Conservation (phyloP, 2,113 vertebrate genomes). For the Dipodomys ordii region DNA sequence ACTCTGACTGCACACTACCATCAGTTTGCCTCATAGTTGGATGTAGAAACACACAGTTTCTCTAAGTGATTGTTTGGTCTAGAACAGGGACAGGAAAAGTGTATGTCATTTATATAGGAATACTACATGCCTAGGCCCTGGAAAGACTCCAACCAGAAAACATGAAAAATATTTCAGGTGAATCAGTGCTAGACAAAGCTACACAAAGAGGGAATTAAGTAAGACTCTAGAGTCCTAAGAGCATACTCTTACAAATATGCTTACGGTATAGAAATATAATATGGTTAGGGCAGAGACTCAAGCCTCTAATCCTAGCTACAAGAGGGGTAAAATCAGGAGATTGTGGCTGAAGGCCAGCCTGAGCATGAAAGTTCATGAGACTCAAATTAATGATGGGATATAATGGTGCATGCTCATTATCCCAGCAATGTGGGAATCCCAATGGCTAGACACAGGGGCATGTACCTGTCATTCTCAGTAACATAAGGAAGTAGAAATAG, state of each 20-base stretch:
- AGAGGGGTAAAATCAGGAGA: too few species aligned
- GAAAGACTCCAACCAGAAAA: background rate
- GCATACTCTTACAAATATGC: background rate
- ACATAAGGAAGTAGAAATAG: too few species aligned
- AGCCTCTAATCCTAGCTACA: too few species aligned
- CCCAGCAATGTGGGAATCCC: too few species aligned
- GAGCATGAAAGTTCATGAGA: too few species aligned
- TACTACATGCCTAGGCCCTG: background rate
- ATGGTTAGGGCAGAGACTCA: background rate
- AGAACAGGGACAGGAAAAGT: background rate
- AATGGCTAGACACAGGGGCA: too few species aligned
- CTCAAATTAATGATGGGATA: too few species aligned
- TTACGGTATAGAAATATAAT: background rate
- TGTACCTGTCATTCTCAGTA: too few species aligned
- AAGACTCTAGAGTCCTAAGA: background rate
- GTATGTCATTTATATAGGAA: background rate
- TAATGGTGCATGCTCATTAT: too few species aligned
- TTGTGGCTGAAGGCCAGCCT: too few species aligned
- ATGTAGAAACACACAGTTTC: background rate
- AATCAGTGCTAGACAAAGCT: background rate
- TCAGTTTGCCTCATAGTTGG: background rate
- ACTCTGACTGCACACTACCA: fast-evolving
- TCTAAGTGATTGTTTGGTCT: fast-evolving
- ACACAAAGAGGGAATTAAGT: background rate
- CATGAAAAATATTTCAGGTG: background rate